phyloP scores from a whole-genome alignment of 2,113 vertebrate genomes.

The Perccottus glenii region DNA sequence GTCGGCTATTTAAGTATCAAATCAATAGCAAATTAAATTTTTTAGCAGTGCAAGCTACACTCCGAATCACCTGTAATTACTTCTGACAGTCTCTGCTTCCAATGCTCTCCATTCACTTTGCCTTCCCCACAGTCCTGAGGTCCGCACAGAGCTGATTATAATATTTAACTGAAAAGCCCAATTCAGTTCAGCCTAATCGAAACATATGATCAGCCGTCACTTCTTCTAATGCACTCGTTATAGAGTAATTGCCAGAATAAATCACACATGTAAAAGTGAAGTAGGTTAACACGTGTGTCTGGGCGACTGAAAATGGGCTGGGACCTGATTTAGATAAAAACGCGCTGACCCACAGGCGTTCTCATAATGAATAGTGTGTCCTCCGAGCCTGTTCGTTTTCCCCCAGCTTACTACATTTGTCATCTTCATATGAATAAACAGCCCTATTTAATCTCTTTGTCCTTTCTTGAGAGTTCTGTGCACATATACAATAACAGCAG shows the following conservation, averaged over 20 bases:
- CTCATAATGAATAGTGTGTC: conserved; percentile 73
- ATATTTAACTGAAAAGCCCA: conserved; percentile 22
- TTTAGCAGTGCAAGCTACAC: conserved; percentile 80
- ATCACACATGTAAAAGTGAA: conserved; percentile 52
- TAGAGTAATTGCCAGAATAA: conserved; percentile 27
- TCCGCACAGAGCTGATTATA: conserved; percentile 26
- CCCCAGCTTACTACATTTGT: conserved; percentile 71
- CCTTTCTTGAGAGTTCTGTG: conserved; percentile 48
- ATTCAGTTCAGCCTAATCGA: conserved; percentile 7
- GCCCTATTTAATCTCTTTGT: conserved; percentile 75
- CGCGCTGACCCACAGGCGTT: conserved; percentile 72
- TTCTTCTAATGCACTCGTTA: conserved; percentile 30
- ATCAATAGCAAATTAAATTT: conserved; percentile 86
- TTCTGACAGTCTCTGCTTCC: conserved; percentile 77
- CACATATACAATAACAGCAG: conserved; percentile 36
- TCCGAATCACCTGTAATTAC: conserved; percentile 81
- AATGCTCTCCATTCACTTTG: conserved; percentile 70
- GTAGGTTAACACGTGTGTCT: conserved; percentile 58
- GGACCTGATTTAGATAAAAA: conserved; percentile 76
- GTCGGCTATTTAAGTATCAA: conserved; percentile 80
- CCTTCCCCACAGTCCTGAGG: conserved; percentile 19
- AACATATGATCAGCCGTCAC: conserved; percentile 4
- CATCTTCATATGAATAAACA: conserved; percentile 81
- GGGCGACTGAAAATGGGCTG: conserved; percentile 65
- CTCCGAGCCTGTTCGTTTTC: conserved; percentile 63